A percentile compares a stretch with the other conserved stretches of the same genome.
Evolutionary conservation across 92 coral and sea anemone species (phyloP).

Genomic region (Epizoanthus scotinus): DNA sequence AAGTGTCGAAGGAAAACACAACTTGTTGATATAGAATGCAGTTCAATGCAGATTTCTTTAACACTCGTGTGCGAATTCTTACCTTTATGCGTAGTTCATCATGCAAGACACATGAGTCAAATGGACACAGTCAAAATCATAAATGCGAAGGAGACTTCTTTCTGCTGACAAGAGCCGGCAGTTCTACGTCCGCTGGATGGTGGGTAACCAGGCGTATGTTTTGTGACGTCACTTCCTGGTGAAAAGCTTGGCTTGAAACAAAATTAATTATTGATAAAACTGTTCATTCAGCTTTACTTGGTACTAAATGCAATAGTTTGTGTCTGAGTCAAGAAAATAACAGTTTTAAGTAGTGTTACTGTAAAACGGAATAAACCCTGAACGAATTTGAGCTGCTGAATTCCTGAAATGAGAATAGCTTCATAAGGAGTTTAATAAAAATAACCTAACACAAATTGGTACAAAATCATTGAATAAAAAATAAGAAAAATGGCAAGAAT

Average conservation of each 20-base stretch:
- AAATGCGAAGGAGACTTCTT: not conserved
- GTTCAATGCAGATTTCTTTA: not conserved
- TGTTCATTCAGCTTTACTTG: not conserved
- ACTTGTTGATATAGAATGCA: not conserved
- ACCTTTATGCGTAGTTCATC: slow-evolving; percentile 3
- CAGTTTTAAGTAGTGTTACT: too few species aligned
- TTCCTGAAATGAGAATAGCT: too few species aligned
- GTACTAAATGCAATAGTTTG: too few species aligned
- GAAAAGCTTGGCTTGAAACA: not conserved
- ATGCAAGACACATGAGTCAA: not conserved
- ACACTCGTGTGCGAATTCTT: not conserved
- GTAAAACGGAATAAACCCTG: too few species aligned
- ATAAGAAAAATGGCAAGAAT: too few species aligned
- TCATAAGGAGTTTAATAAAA: too few species aligned
- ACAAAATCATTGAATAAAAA: too few species aligned
- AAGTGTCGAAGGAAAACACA: not conserved
- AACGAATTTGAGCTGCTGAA: too few species aligned
- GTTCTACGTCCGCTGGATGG: not conserved
- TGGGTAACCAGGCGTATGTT: not conserved
- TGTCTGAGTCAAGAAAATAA: too few species aligned
- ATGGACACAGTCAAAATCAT: not conserved
- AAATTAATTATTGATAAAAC: slow-evolving; percentile 1
- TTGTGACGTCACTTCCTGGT: slow-evolving; percentile 28
- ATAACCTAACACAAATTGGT: too few species aligned
- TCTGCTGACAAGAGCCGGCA: not conserved